Conservation (phyloP, 2,888 invertebrate species). For the Diarsia brunnea region DNA sequence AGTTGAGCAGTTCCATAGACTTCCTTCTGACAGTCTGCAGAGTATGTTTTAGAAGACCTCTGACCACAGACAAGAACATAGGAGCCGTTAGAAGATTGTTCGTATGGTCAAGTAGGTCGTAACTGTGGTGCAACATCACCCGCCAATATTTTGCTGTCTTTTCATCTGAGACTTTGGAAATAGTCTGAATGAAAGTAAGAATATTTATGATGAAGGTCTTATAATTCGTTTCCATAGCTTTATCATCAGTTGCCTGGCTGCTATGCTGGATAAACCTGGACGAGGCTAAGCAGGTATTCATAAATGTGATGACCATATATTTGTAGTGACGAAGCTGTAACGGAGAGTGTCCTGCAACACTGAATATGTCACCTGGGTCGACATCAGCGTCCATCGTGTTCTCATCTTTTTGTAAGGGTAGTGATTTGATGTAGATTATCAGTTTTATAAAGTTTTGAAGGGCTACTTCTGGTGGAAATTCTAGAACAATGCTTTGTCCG, state of each 20-base stretch:
- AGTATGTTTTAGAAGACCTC: slow-evolving; percentile 93
- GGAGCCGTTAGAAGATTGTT: slow-evolving; percentile 94
- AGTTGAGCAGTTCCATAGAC: slow-evolving; percentile 96
- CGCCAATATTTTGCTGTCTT: slow-evolving; percentile 95
- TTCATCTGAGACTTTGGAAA: slow-evolving; percentile 92
- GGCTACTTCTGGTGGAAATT: slow-evolving; percentile 92
- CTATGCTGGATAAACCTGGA: slow-evolving; percentile 93
- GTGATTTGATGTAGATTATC: slow-evolving; percentile 91
- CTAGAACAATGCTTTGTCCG: slow-evolving; percentile 92
- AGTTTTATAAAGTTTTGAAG: slow-evolving; percentile 93
- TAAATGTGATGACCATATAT: slow-evolving; percentile 94
- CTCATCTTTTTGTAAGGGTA: slow-evolving; percentile 92
- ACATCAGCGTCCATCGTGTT: slow-evolving; percentile 83
- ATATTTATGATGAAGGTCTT: slow-evolving; percentile 93
- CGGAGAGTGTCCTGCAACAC: slow-evolving; percentile 92
- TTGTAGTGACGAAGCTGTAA: slow-evolving; percentile 96
- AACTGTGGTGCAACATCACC: slow-evolving; percentile 94
- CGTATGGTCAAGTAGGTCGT: slow-evolving; percentile 95
- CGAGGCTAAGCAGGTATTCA: slow-evolving; percentile 93
- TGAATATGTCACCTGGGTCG: slow-evolving; percentile 90
- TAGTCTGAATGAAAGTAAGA: slow-evolving; percentile 92
- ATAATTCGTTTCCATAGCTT: slow-evolving; percentile 91
- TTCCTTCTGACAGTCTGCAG: slow-evolving; percentile 94
- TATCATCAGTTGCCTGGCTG: slow-evolving; percentile 87
- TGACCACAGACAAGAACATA: slow-evolving; percentile 95